Percentiles rank a stretch among this genome's conserved stretches.
Conservation (phyloP, 1,140 invertebrate species). For the Diorhabda sublineata region DNA sequence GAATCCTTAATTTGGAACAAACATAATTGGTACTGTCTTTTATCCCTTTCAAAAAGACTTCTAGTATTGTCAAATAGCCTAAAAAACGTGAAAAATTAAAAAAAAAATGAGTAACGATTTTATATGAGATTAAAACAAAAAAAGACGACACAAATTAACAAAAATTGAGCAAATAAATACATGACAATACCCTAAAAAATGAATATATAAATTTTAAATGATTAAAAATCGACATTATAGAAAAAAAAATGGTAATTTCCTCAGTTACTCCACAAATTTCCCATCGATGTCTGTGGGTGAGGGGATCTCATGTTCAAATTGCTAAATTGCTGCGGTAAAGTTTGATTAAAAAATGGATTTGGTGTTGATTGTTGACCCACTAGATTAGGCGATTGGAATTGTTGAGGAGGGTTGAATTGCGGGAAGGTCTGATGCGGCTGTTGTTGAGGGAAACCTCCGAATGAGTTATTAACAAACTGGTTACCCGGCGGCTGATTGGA, state of each 20-base stretch:
- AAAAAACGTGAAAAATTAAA: too few species aligned
- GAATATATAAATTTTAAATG: too few species aligned
- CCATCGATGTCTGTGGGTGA: not conserved
- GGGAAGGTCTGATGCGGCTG: slow-evolving; percentile 15
- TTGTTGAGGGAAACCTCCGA: slow-evolving; percentile 26
- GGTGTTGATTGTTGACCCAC: slow-evolving; percentile 16
- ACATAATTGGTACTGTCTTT: too few species aligned
- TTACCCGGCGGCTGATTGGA: slow-evolving; percentile 1
- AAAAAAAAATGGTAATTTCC: not conserved
- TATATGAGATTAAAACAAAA: too few species aligned
- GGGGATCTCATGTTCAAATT: slow-evolving; percentile 35
- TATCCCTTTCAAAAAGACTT: too few species aligned
- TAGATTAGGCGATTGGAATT: slow-evolving; percentile 16
- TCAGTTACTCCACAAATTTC: not conserved
- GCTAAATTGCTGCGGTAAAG: slow-evolving; percentile 38
- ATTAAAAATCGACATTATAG: too few species aligned
- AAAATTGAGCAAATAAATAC: too few species aligned
- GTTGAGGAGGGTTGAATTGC: slow-evolving; percentile 19
- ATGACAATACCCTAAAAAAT: too few species aligned
- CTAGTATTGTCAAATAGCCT: too few species aligned
- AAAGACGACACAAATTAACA: too few species aligned
- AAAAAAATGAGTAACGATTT: too few species aligned
- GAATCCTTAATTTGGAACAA: too few species aligned
- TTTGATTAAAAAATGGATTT: slow-evolving; percentile 41
- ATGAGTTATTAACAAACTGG: slow-evolving; percentile 6